Evolutionary conservation across 2,113 vertebrate species (phyloP), one percentile per base, ranked within the genome.

Genomic region (Chaetorhynchus papuensis): DNA sequence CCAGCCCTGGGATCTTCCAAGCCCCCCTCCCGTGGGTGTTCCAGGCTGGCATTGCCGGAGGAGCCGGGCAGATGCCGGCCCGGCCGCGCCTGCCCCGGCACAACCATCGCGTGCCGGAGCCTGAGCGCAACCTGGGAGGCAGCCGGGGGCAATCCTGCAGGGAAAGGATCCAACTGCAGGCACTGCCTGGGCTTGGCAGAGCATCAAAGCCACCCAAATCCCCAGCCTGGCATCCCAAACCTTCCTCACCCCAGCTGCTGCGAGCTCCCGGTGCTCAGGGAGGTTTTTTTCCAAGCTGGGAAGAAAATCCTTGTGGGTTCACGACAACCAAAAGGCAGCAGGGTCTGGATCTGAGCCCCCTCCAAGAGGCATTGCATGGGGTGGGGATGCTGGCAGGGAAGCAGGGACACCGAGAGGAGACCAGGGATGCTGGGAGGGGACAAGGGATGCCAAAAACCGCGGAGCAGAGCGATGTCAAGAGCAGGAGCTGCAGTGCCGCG

Each of bases 121-220:
- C 85, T 69, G 89, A 84, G 68, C 33, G 0, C 91, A 14, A 82
- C 64, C 41, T 81, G 93, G 91, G 95, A 90, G 93, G 93, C 15
- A 0, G 70, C 90, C 5, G 7, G 71, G 66, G 66, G 84, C 11
- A 1, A 76, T 22, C 57, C 95, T 19, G 15, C 12, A 1, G 91
- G 93, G 59, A 52, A 37, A 47, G n/a, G 23, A 91, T 22, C 77
- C n/a, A 54, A 72, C 33, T 70, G 30, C 7, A 60, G 70, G 69
- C 16, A 5, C 74, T 82, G 80, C 66, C 68, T 50, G 68, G 33
- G 39, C 85, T 75, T 95, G 94, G 92, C 94, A 82, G 4, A 53
- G 42, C 91, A 85, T 95, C 86, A 95, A 44, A 96, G 42, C 39
- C 28, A 66, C 45, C 65, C 91, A 90, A 87, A 84, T 21, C 79